Conservation (phyloP, 2,113 vertebrate species). For the Otocyon megalotis region DNA sequence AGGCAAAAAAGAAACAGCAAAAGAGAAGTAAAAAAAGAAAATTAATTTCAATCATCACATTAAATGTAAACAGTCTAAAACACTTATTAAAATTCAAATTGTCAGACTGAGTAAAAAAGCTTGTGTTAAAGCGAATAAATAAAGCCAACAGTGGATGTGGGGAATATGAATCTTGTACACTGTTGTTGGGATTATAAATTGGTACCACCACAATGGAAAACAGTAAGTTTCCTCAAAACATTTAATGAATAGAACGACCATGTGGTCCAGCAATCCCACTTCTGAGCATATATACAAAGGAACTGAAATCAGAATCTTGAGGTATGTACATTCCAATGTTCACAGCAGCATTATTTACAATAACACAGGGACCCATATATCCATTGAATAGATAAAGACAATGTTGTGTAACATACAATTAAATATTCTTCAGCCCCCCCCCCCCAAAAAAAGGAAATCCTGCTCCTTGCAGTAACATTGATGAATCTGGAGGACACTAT, state of each 20-base stretch:
- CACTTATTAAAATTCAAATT: background rate
- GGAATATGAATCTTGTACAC: background rate
- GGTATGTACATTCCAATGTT: background rate
- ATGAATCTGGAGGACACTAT: background rate
- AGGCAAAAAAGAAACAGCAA: background rate
- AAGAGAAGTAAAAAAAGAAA: background rate
- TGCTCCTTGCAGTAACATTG: background rate
- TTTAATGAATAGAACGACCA: background rate
- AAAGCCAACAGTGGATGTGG: background rate
- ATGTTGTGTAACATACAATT: background rate
- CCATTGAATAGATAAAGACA: background rate
- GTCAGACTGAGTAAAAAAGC: background rate
- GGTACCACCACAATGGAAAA: background rate
- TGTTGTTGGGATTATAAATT: background rate
- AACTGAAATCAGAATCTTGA: background rate
- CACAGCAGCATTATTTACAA: background rate
- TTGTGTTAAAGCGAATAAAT: background rate
- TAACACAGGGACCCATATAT: background rate
- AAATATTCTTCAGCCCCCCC: background rate
- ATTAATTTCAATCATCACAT: background rate
- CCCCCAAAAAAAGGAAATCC: background rate
- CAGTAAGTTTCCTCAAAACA: background rate
- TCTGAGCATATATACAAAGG: background rate
- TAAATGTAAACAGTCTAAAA: background rate
- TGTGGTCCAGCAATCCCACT: background rate